A percentile compares a stretch with the other conserved stretches of the same genome.
Conservation (phyloP, 2,888 invertebrate genomes). For the Pachymerium ferrugineum region DNA sequence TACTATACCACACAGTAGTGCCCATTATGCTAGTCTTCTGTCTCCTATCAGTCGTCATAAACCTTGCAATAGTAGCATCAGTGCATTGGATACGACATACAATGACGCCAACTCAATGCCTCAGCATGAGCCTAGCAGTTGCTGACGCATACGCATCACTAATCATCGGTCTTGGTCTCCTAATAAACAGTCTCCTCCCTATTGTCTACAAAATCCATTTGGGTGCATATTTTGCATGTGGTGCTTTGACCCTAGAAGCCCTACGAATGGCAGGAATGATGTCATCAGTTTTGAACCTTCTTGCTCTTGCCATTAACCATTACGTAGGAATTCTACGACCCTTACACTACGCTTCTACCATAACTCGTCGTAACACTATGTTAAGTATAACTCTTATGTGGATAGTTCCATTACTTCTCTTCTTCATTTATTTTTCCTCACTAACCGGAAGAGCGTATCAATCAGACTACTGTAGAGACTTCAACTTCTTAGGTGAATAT, state of each 20-base stretch:
- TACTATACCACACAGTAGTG: constrained; percentile 42
- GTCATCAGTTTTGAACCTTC: constrained; percentile 59
- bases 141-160: constrained; percentile 57
- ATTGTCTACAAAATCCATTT: constrained; percentile 42
- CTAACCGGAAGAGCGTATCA: constrained; percentile 52
- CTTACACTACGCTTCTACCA: constrained; percentile 58
- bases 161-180: constrained; percentile 53
- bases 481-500: constrained; percentile 47
- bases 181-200: constrained; percentile 55
- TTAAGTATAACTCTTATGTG: constrained; percentile 54
- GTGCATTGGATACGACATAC: constrained; percentile 56
- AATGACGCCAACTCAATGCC: constrained; percentile 54
- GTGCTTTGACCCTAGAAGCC: constrained; percentile 45
- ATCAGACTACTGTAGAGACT: constrained; percentile 37
- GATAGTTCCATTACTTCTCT: constrained; percentile 53
- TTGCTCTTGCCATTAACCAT: constrained; percentile 61
- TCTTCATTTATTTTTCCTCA: constrained; percentile 53
- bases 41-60: constrained; percentile 53
- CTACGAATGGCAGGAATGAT: constrained; percentile 57
- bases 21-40: constrained; percentile 52
- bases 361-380: constrained; percentile 54
- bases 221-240: constrained; percentile 45
- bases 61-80: constrained; percentile 54
- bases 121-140: constrained; percentile 57
- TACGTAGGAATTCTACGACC: constrained; percentile 61